A percentile compares a stretch with the other conserved stretches of the same genome.
Evolutionary conservation across 92 coral and sea anemone genomes (phyloP).

Genomic region (Parazoanthus atlanticus): DNA sequence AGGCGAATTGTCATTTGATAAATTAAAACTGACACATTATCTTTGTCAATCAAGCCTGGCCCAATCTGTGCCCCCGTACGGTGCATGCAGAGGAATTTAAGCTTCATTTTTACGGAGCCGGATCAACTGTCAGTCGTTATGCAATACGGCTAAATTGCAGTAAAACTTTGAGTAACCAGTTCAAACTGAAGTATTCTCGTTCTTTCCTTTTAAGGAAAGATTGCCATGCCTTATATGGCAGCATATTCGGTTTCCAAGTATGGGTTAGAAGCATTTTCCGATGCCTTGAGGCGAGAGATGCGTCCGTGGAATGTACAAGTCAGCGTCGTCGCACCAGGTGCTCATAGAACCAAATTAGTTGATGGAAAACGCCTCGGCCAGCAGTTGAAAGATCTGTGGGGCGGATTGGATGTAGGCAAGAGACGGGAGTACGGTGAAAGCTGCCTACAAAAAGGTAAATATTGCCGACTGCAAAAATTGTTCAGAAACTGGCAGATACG

Average conservation of each 20-base stretch:
- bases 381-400: constrained; percentile 73
- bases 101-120: no score
- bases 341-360: constrained; percentile 72
- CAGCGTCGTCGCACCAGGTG: constrained; percentile 85
- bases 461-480: not conserved
- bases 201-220: constrained; percentile 64
- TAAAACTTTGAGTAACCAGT: not conserved
- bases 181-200: not conserved
- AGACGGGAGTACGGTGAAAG: constrained; percentile 78
- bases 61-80: no score
- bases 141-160: not conserved
- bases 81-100: no score
- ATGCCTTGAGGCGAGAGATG: constrained; percentile 76
- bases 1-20: no score
- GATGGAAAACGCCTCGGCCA: constrained; percentile 54
- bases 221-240: constrained; percentile 72
- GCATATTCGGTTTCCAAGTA: constrained; percentile 78
- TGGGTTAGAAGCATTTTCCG: constrained; percentile 85
- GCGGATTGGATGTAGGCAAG: constrained; percentile 55
- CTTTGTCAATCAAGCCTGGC: no score
- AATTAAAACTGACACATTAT: no score
- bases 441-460: constrained; percentile 65
- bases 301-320: constrained; percentile 68
- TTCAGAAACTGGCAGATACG: no score
- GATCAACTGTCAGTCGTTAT: no score